Base-by-base conservation (phyloP, 2,888 invertebrate genomes). In the Pheosia tremula region DNA sequence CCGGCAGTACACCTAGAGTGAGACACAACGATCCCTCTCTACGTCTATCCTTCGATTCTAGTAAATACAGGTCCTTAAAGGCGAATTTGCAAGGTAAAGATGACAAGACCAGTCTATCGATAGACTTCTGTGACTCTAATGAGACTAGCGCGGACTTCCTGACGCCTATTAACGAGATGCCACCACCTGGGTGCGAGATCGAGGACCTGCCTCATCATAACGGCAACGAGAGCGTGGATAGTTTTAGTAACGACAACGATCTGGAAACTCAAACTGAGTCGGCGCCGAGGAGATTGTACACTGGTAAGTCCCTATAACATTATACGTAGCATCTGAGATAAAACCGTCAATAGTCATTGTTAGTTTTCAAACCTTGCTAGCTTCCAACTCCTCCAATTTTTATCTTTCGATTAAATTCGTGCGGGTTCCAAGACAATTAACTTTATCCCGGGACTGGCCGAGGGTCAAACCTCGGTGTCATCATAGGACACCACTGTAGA, bases 141-240 rank as follows among this genome's bases (percentile, higher is more conserved):
- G 94, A 94, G 74, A 94, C 94, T 0, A 94, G 93, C 69, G 94
- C 94, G 0, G 94, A 94, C 71, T 94, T 94, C 64, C 69, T 94
- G 59, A 94, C 94, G 56, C 94, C 94, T 2, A 94, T 94, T 4
- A 94, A 94, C 49, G 94, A 94, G 69, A 91, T 94, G 94, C 94
- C 94, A 1, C 89, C 87, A 1, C 88, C 93, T 0, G 91, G 91
- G 0, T 93, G 93, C 62, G 94, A 93, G 72, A 89, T 93, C 2
- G 93, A 93, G 57, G 91, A 93, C n/a, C 68, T 93, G 73, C 93
- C 93, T 24, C 90, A 89, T 60, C 89, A 89, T 43, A 92, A 93
- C 43, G 92, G 93, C 0, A 91, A 86, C 59, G 92, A 90, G 50
- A 92, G 91, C 61, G 79, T 90, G 0, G 92, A 92, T 10, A 92